Evolutionary conservation across 1,140 invertebrate genomes (phyloP), one percentile per base, ranked within the genome.

Genomic region (Camponotus vicinus): DNA sequence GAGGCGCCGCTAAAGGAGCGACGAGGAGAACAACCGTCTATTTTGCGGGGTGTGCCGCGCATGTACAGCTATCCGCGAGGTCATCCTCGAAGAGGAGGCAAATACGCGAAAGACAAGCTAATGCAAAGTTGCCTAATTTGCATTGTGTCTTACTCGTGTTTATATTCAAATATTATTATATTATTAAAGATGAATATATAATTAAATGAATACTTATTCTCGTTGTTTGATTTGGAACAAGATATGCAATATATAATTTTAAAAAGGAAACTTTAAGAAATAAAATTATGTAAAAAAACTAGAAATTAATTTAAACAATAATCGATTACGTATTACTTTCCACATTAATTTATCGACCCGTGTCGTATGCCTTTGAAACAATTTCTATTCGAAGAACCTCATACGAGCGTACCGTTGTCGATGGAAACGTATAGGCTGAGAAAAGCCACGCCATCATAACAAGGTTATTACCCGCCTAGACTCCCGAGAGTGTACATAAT

Each of bases 401-500:
- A 13, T n/a, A n/a, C 73, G 34, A 85, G 40, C 67, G 40, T 8
- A 59, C 32, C 40, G 34, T 18, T 49, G 27, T 63, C 55, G 15
- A 79, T 59, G 86, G 63, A 63, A 70, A 86, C 49, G 37, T 66
- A 40, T 76, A 77, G 59, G 40, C 27, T 5, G 71, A 77, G 71
- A 40, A 77, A 45, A 85, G 37, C 59, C 45, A 37, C 6, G 45
- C 82, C 21, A 73, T 85, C 70, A 88, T 73, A 61, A 76, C 71
- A 83, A 78, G 66, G 82, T 88, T 88, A 88, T 89, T 89, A 89
- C 76, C 59, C 67, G 61, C 86, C 57, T 88, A 87, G 70, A 77
- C 80, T 77, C 59, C 59, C 59, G 57, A 79, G 37, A 49, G 73
- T 61, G 86, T 77, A 77, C 77, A 84, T 88, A 88, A 88, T 75